Evolutionary conservation across 2,888 invertebrate species (phyloP), one percentile per base, ranked within the genome.

Genomic region (Andricus quercusramuli): DNA sequence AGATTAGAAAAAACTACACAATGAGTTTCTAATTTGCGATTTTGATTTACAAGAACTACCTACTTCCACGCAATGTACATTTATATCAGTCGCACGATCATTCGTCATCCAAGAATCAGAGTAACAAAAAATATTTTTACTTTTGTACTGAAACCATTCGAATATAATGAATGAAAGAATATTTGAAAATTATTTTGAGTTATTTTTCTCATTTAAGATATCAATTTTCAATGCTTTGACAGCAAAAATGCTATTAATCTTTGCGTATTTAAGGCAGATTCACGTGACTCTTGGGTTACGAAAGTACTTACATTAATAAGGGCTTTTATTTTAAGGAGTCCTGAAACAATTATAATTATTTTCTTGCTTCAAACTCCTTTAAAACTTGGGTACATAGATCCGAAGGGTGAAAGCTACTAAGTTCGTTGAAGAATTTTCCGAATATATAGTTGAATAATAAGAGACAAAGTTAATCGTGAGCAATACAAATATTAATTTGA

Each of bases 321-420:
- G 22, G n/a, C 3, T 56, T 47, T 51, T 70, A 70, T 41, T 17
- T 74, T n/a, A 56, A 56, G 51, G n/a, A 56, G 56, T 56, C 32
- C n/a, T 56, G 5, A 74, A 56, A 11, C n/a, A 17, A 13, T 32
- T 29, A 51, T 74, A n/a, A 32, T 47, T n/a, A 17, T 32, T 74
- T 56, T 25, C 0, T 74, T 74, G 20, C n/a, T 32, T 74, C 5
- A 51, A 51, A 56, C 51, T 51, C 56, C 32, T 29, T 74, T 32
- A 29, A 29, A 32, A n/a, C 5, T 56, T 20, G 51, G 51, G 20
- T 51, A 74, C 32, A 74, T 22, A 74, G 51, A 37, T 37, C 32
- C n/a, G 74, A 74, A 29, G 47, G 74, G 51, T 56, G 51, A 74
- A 74, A 74, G 74, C 74, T 74, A 74, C 32, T 56, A 51, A 74